Conservation (phyloP, 2,888 invertebrate species). For the Leucophora obtusa region DNA sequence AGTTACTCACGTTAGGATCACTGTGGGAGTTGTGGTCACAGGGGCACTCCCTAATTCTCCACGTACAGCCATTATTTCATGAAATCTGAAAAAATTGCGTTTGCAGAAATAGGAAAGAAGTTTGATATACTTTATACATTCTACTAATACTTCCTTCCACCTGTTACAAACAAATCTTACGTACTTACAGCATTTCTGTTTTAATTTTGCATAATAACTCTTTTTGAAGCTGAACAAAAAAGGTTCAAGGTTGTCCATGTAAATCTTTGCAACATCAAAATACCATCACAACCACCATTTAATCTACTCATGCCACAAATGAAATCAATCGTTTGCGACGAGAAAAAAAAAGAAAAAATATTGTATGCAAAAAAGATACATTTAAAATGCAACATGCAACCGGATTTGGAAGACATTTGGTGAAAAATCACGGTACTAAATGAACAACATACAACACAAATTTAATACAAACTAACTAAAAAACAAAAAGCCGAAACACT, state of each 20-base stretch:
- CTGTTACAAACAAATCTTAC: constrained; percentile 37
- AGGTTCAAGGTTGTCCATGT: constrained; percentile 64
- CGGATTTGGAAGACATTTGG: constrained; percentile 59
- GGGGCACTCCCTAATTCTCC: too few relatives aligned
- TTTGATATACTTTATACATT: too few relatives aligned
- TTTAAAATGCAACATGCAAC: constrained; percentile 49
- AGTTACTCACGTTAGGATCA: too few relatives aligned
- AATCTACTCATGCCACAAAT: constrained; percentile 39
- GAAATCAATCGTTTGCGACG: constrained; percentile 26
- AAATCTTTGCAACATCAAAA: constrained; percentile 41
- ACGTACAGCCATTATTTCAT: too few relatives aligned
- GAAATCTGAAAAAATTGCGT: too few relatives aligned
- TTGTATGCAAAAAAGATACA: constrained; percentile 34
- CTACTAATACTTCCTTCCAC: constrained; percentile 18
- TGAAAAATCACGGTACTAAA: constrained; percentile 55
- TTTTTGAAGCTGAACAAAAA: constrained; percentile 33
- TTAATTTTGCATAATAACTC: constrained; percentile 33
- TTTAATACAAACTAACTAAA: constrained; percentile 39
- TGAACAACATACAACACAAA: constrained; percentile 31
- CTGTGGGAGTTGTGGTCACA: too few relatives aligned
- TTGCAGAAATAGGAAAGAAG: too few relatives aligned
- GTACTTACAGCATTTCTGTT: constrained; percentile 13
- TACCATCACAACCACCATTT: constrained; percentile 26
- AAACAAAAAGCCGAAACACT: constrained; percentile 58
- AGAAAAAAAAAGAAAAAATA: constrained; percentile 15